These are phyloP conservation scores for Heterodera filipjevi DNA, from an alignment of 2,888 invertebrate genomes.

Conservation along the genomic window DNA sequence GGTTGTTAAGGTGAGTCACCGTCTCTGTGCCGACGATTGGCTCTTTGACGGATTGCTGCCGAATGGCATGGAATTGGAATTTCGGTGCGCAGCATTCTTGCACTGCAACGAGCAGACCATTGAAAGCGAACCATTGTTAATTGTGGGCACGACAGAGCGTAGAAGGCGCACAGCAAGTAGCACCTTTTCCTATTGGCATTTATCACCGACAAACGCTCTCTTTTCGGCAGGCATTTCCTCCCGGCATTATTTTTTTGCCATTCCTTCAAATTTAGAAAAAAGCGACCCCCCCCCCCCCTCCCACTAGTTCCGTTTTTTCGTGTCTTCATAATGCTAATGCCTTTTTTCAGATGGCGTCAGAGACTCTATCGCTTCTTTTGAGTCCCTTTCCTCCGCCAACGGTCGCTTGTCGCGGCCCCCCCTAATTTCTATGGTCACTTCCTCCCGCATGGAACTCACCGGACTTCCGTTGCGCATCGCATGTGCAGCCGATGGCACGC, in stretches of 20 bases:
- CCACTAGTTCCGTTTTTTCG: too few relatives aligned
- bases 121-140: neutral
- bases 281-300: too few relatives aligned
- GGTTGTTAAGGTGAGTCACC: slow-evolving; percentile 32
- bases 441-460: slow-evolving; percentile 44
- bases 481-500: slow-evolving; percentile 42
- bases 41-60: neutral
- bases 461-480: slow-evolving; percentile 41
- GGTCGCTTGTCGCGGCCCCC: slow-evolving; percentile 31
- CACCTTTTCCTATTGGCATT: neutral
- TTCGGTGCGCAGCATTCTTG: neutral
- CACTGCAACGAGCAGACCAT: neutral
- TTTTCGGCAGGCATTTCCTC: neutral
- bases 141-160: neutral
- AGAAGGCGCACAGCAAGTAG: neutral
- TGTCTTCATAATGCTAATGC: too few relatives aligned
- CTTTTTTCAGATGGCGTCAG: neutral
- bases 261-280: too few relatives aligned
- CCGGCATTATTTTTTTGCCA: too few relatives aligned
- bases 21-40: slow-evolving; percentile 36
- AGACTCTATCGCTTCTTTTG: neutral
- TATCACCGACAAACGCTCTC: neutral
- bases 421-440: slow-evolving; percentile 44
- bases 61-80: neutral
- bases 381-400: neutral